Evolutionary conservation across 2,888 invertebrate genomes (phyloP).

Genomic region (Tineola bisselliella): DNA sequence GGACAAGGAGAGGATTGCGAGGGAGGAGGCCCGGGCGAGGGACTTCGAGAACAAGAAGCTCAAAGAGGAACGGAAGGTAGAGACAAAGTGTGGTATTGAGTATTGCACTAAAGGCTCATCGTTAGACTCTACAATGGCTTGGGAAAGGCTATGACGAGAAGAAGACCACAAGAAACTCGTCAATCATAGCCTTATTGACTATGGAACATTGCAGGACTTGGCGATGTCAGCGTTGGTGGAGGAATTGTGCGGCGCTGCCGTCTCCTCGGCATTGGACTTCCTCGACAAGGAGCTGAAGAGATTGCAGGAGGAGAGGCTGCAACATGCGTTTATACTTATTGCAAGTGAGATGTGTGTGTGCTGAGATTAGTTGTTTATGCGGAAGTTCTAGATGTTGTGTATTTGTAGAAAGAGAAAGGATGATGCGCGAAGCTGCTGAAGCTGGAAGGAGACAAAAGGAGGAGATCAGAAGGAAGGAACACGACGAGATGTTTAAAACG

Average conservation of each 20-base stretch:
- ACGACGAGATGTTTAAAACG: constrained; percentile 84
- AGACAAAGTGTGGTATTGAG: no score
- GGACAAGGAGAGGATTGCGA: constrained; percentile 45
- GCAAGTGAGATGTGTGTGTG: constrained; percentile 63
- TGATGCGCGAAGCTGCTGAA: constrained; percentile 81
- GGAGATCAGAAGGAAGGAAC: constrained; percentile 74
- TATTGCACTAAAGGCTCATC: no score
- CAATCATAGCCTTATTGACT: no score
- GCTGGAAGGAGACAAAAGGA: constrained; percentile 82
- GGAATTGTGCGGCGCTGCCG: constrained; percentile 76
- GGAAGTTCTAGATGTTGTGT: constrained; percentile 66
- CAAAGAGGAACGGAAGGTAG: constrained; percentile 45
- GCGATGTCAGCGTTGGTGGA: constrained; percentile 71
- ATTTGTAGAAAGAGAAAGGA: constrained; percentile 73
- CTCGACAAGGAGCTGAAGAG: constrained; percentile 81
- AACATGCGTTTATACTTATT: constrained; percentile 81
- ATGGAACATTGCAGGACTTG: no score
- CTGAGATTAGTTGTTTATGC: no score
- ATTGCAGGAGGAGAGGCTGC: constrained; percentile 78
- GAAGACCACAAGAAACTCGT: no score
- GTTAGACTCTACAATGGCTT: no score
- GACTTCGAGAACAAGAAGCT: constrained; percentile 37
- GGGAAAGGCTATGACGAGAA: no score
- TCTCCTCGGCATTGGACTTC: constrained; percentile 75
- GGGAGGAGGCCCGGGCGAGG: constrained; percentile 42